These are phyloP conservation scores for Labroides dimidiatus DNA, from an alignment of 2,797 vertebrate species.

Conservation along the genomic window DNA sequence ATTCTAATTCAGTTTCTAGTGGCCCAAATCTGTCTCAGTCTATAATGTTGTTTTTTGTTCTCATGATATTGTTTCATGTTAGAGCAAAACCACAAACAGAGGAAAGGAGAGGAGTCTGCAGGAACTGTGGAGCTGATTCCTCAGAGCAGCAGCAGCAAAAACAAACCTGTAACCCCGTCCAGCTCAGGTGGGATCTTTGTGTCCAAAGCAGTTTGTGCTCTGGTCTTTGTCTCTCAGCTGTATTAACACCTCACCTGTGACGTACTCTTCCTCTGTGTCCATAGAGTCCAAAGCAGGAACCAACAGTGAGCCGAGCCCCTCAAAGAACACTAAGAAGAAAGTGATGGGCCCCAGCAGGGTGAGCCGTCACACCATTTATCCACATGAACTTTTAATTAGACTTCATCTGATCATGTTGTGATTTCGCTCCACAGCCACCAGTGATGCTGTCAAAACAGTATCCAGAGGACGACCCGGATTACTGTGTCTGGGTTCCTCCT, in stretches of 20 bases:
- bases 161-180: not conserved
- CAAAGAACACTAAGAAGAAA: constrained; percentile 84
- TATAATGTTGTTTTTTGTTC: not conserved
- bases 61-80: not conserved
- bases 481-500: constrained; percentile 96
- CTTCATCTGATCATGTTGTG: not conserved
- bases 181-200: constrained; percentile 46
- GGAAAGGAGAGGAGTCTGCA: not conserved
- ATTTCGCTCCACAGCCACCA: constrained; percentile 77
- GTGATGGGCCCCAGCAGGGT: constrained; percentile 84
- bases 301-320: constrained; percentile 62
- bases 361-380: constrained; percentile 46
- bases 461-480: constrained; percentile 96
- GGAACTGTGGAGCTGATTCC: constrained; percentile 19
- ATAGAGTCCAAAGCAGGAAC: constrained; percentile 47
- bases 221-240: not conserved
- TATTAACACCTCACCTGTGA: not conserved
- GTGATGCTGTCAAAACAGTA: constrained; percentile 85
- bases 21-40: too few relatives aligned
- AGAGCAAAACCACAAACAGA: constrained; percentile 38
- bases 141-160: constrained; percentile 24
- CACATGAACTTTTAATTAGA: not conserved
- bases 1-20: too few relatives aligned
- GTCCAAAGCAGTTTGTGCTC: not conserved
- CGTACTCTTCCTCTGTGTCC: not conserved